Conservation (phyloP, 2,888 invertebrate genomes). For the Lasius fuliginosus region DNA sequence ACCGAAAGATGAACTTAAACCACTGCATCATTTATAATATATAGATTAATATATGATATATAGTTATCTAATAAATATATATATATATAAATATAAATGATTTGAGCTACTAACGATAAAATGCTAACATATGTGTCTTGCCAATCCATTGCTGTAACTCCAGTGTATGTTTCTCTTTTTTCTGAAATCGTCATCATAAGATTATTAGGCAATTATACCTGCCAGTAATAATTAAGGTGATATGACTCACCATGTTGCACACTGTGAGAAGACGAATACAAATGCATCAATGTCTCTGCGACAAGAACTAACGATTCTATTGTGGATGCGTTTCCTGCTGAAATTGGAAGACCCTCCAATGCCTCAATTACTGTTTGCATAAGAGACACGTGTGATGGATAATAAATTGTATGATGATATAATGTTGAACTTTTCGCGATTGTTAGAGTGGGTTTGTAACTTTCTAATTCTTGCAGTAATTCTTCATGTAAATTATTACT, state of each 20-base stretch:
- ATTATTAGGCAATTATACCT: not conserved
- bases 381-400: slow-evolving; percentile 73
- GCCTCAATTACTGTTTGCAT: slow-evolving; percentile 74
- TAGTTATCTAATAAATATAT: not conserved
- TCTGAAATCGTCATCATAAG: slow-evolving; percentile 77
- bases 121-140: slow-evolving; percentile 90
- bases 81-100: slow-evolving; percentile 22
- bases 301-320: slow-evolving; percentile 76
- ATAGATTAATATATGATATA: slow-evolving; percentile 20
- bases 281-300: slow-evolving; percentile 75
- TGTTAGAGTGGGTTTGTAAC: slow-evolving; percentile 76
- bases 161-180: slow-evolving; percentile 87
- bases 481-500: slow-evolving; percentile 69
- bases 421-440: slow-evolving; percentile 74
- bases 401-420: slow-evolving; percentile 79
- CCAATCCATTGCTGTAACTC: slow-evolving; percentile 90
- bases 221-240: not conserved
- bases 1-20: slow-evolving; percentile 88
- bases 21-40: slow-evolving; percentile 83
- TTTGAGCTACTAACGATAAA: slow-evolving; percentile 88
- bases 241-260: slow-evolving; percentile 71
- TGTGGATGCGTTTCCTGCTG: slow-evolving; percentile 75
- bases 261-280: slow-evolving; percentile 58
- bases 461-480: slow-evolving; percentile 77
- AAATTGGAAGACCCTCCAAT: slow-evolving; percentile 76